A percentile compares a stretch with the other conserved stretches of the same genome.
Evolutionary conservation across 2,113 vertebrate species (phyloP).

Genomic region (Cavia porcellus): DNA sequence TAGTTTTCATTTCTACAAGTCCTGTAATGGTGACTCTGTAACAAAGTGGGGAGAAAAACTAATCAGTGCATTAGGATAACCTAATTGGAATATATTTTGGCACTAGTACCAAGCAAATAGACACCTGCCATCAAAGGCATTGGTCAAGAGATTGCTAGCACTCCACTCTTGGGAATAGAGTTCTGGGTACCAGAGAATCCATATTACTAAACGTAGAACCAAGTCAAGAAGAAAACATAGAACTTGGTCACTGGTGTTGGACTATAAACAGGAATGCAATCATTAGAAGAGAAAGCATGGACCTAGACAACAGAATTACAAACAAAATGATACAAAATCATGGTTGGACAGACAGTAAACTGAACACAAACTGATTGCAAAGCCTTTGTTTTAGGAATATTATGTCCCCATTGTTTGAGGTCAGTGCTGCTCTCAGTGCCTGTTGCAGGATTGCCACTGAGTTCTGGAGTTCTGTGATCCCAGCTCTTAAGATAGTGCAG

Average conservation of each 20-base stretch:
- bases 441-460: too few species aligned
- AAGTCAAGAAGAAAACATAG: not conserved
- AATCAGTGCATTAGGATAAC: not conserved
- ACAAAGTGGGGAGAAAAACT: not conserved
- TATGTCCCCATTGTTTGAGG: not conserved
- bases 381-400: not conserved
- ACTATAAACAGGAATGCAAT: not conserved
- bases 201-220: not conserved
- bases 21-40: not conserved
- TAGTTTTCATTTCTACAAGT: not conserved
- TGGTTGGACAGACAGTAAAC: not conserved
- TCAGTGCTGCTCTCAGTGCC: not conserved
- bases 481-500: not conserved
- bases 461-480: not conserved
- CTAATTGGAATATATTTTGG: not conserved
- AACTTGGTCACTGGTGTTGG: not conserved
- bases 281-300: slow-evolving; percentile 12
- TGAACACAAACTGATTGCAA: not conserved
- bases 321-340: not conserved
- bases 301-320: not conserved
- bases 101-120: not conserved
- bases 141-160: not conserved
- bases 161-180: not conserved
- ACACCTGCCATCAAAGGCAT: not conserved
- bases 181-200: not conserved